Conservation (phyloP, 2,113 vertebrate genomes). For the Tenebrosternarchus preto region DNA sequence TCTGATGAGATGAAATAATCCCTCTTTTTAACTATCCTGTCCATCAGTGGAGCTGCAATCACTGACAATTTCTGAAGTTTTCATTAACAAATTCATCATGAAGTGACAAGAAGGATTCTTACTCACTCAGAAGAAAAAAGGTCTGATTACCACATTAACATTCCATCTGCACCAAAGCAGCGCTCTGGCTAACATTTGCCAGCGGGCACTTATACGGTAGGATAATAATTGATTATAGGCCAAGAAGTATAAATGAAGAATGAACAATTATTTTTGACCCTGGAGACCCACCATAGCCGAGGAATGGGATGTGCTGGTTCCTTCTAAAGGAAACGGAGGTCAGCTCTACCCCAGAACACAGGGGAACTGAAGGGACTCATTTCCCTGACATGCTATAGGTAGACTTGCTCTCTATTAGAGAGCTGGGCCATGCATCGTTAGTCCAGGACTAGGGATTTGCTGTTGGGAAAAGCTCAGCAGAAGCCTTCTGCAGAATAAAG, state of each 20-base stretch:
- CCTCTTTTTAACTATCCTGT: conserved; percentile 40
- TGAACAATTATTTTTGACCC: neutral
- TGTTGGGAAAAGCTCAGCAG: too few species aligned
- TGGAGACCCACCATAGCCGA: neutral
- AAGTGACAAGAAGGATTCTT: neutral
- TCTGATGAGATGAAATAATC: conserved; percentile 46
- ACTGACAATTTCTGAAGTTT: conserved; percentile 24
- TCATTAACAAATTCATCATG: conserved; percentile 18
- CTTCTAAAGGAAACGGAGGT: neutral
- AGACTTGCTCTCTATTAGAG: too few species aligned
- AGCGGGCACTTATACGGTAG: neutral
- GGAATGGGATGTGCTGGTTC: neutral
- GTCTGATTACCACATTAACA: conserved; percentile 1
- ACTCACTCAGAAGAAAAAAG: conserved; percentile 5
- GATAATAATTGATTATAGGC: neutral
- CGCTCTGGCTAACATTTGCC: neutral
- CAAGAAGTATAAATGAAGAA: neutral
- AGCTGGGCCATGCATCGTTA: too few species aligned
- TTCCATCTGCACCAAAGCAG: conserved; percentile 18
- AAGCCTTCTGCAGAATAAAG: too few species aligned
- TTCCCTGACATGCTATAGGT: too few species aligned
- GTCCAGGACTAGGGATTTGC: too few species aligned
- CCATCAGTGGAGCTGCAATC: conserved; percentile 16
- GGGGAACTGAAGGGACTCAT: too few species aligned
- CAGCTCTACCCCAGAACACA: too few species aligned